Evolutionary conservation across 1,140 invertebrate species (phyloP).

Genomic region (Neodiprion virginianus): DNA sequence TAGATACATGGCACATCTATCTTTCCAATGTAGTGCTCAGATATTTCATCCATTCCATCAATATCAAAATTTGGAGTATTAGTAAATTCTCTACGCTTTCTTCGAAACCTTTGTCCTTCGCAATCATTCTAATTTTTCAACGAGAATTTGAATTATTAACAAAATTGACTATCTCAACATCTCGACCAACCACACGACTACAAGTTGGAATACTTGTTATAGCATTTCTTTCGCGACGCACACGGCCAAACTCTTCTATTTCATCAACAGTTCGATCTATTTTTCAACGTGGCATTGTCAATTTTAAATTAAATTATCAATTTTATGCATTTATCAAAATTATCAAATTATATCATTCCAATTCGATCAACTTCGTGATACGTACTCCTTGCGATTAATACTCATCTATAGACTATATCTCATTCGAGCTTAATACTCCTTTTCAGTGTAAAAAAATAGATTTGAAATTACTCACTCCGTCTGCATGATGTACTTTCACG

Average conservation of each 20-base stretch:
- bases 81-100: neutral
- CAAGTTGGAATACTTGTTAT: neutral
- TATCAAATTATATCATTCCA: no score
- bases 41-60: neutral
- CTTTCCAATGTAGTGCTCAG: neutral
- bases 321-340: no score
- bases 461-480: no score
- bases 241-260: neutral
- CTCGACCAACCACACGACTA: neutral
- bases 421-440: no score
- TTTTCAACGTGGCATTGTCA: neutral
- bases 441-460: no score
- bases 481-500: no score
- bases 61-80: neutral
- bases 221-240: neutral
- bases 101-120: neutral
- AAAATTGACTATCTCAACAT: neutral
- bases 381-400: no score
- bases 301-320: neutral
- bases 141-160: neutral
- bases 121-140: neutral
- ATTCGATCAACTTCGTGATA: no score
- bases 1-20: conserved; percentile 14
- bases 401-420: no score
- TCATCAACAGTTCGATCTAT: neutral